These are phyloP conservation scores for Aurelia sp. DNA, from an alignment of 30 jellyfish, hydroid and myxozoan species.

Conservation along the genomic window DNA sequence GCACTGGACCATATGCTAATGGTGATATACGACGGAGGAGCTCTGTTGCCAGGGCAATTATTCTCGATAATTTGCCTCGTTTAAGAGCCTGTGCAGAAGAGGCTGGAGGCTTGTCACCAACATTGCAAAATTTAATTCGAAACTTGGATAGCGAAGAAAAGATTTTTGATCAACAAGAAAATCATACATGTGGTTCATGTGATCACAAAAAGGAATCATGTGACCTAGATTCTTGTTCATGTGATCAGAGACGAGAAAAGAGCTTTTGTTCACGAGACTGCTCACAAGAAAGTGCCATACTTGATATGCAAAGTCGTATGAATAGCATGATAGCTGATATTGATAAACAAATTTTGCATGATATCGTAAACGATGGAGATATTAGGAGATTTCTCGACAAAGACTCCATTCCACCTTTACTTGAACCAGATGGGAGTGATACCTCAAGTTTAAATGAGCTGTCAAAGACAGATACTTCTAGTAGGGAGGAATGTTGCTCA, in stretches of 20 bases:
- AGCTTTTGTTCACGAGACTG: background rate
- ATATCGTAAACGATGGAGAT: conserved; percentile 16
- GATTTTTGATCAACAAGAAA: background rate
- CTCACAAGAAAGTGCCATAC: conserved; percentile 10
- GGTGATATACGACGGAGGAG: conserved; percentile 61
- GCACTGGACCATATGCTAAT: conserved; percentile 23
- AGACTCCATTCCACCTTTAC: conserved; percentile 1
- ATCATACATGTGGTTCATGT: background rate
- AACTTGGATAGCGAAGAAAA: conserved; percentile 30
- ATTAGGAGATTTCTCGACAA: background rate
- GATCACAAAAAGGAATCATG: background rate
- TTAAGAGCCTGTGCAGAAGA: conserved; percentile 64
- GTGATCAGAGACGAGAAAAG: background rate
- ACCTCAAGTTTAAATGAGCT: background rate
- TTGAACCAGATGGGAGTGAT: background rate
- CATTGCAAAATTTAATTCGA: conserved; percentile 18
- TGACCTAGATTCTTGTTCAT: background rate
- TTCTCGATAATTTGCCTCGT: conserved; percentile 79
- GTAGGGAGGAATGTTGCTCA: background rate
- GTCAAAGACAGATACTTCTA: background rate
- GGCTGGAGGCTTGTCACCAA: conserved; percentile 34
- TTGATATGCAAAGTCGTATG: conserved; percentile 28
- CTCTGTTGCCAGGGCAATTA: conserved; percentile 71
- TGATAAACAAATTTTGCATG: conserved; percentile 44
- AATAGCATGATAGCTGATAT: conserved; percentile 45